These are phyloP conservation scores for Anoplophora glabripennis DNA, from an alignment of 1,140 invertebrate species.

Conservation along the genomic window DNA sequence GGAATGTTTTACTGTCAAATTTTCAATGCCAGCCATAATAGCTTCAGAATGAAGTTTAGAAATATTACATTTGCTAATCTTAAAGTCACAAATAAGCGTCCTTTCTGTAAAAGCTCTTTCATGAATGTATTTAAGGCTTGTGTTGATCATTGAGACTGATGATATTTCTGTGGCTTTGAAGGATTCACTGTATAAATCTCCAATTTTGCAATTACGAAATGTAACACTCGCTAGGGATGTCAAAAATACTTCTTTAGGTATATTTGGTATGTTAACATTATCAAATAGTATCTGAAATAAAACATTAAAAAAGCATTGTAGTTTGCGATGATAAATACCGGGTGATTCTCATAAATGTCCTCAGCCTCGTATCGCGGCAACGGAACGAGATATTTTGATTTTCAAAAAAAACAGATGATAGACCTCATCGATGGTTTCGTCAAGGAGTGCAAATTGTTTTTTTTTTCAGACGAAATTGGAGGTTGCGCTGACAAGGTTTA, in stretches of 20 bases:
- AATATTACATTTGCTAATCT: constrained; percentile 60
- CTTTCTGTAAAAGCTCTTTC: constrained; percentile 62
- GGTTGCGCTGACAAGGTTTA: too few relatives aligned
- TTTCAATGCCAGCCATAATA: constrained; percentile 61
- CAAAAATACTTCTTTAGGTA: constrained; percentile 62
- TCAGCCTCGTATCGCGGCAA: too few relatives aligned
- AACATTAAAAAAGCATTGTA: constrained; percentile 11
- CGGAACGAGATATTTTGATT: too few relatives aligned
- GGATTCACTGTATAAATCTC: constrained; percentile 57
- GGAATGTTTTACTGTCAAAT: constrained; percentile 64
- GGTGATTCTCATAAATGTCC: too few relatives aligned
- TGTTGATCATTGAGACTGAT: constrained; percentile 60
- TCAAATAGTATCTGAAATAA: constrained; percentile 63
- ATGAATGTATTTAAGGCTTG: constrained; percentile 58
- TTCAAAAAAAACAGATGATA: too few relatives aligned
- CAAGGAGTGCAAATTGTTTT: too few relatives aligned
- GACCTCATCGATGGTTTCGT: too few relatives aligned
- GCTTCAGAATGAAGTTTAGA: constrained; percentile 56
- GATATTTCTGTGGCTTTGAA: constrained; percentile 64
- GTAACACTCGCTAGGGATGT: constrained; percentile 61
- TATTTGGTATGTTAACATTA: constrained; percentile 57
- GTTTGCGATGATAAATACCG: not conserved
- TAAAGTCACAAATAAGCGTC: constrained; percentile 60
- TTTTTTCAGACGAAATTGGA: too few relatives aligned
- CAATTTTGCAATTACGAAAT: constrained; percentile 57